Base-by-base conservation (phyloP, 2,888 invertebrate genomes). In the Brenthis hecate region DNA sequence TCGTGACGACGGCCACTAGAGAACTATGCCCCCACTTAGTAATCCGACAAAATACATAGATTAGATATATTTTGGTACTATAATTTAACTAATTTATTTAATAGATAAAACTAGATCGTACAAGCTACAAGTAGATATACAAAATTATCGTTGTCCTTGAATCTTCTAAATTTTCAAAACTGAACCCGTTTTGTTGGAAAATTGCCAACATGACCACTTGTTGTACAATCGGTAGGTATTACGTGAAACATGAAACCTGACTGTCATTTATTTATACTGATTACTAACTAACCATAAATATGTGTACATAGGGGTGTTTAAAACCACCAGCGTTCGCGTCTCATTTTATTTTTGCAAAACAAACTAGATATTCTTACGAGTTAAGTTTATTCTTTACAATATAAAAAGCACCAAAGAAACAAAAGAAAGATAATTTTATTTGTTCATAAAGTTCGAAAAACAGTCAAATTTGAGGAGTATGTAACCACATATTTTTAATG, bases 91-190 rank as follows among this genome's bases (percentile, higher is more conserved):
- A 43, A 43, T 43, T 43, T 8, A 43, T 43, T 11, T 65, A 60
- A 75, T 76, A 68, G 80, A 71, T 84, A 83, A 86, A 56, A 36
- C 6, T 56, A 43, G 16, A 36, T 43, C 6, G 5, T 57, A 13
- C 4, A 47, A 60, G 14, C 19, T 68, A 64, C 3, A 54, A 64
- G 51, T 53, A 65, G 14, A 2, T 36, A 53, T 58, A 32, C 48
- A n/a, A 32, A 57, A 32, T 57, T 36, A 50, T 43, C 36, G 11
- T 56, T 36, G 67, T 70, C 72, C 72, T 72, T 71, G 73, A 68
- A 67, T 54, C 19, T 69, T 62, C 67, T 68, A 61, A 69, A 61
- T 73, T 73, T 72, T 71, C 73, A 71, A 69, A 73, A 70, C 54
- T 68, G 70, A 72, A 60, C 66, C 56, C 66, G 65, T 70, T 70